Evolutionary conservation across 2,888 invertebrate genomes (phyloP).

Genomic region (Tetanocera ferruginea): DNA sequence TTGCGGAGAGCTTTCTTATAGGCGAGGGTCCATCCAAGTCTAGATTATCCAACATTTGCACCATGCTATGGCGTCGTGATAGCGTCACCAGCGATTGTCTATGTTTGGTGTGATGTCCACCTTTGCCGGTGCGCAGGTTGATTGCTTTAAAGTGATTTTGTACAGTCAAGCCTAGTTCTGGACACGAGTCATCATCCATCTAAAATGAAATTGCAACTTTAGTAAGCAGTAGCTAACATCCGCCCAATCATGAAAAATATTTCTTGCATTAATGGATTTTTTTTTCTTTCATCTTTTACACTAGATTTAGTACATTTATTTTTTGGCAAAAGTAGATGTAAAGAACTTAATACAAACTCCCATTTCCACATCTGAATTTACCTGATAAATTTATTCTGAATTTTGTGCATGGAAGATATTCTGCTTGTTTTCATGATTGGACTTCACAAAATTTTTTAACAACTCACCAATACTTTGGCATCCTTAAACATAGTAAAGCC

Average conservation of each 20-base stretch:
- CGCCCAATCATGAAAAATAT: background rate
- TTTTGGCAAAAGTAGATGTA: too few species aligned
- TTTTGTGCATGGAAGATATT: too few species aligned
- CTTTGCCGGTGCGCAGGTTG: conserved; percentile 80
- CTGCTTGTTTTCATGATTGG: too few species aligned
- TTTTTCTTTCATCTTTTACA: too few species aligned
- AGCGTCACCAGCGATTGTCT: conserved; percentile 88
- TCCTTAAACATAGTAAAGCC: conserved; percentile 85
- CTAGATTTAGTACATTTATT: too few species aligned
- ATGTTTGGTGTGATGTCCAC: conserved; percentile 79
- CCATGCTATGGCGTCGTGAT: conserved; percentile 83
- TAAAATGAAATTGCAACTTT: conserved; percentile 62
- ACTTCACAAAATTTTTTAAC: too few species aligned
- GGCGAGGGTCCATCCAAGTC: conserved; percentile 82
- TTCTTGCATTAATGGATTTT: too few species aligned
- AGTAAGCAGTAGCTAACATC: background rate
- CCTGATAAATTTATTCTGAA: background rate
- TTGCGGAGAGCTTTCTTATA: conserved; percentile 71
- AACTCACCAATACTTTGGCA: conserved; percentile 79
- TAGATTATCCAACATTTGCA: conserved; percentile 80
- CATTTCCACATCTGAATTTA: too few species aligned
- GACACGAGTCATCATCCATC: conserved; percentile 89
- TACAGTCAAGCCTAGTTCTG: conserved; percentile 85
- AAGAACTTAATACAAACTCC: too few species aligned
- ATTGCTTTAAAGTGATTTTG: conserved; percentile 93